Base-by-base conservation (phyloP, 2,888 invertebrate genomes). In the Eustalomyia histrio region DNA sequence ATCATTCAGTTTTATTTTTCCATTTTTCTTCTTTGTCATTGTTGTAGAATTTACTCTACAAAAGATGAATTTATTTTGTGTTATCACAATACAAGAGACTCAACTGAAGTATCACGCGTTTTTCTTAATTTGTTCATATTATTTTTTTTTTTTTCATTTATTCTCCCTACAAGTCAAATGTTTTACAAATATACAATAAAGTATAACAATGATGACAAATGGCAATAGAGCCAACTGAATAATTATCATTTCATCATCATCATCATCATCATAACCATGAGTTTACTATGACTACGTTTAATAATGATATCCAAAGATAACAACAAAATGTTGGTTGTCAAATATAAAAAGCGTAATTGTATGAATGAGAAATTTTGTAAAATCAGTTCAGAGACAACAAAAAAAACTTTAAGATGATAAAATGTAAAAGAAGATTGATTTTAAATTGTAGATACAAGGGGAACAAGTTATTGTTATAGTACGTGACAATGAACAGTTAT, bases 71-170 rank as follows among this genome's bases (percentile, higher is more conserved):
- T 58, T 64, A 17, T 53, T 57, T 68, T 53, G 35, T 57, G 61
- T 53, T 2, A 57, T 8, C 3, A 52, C 57, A 74, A 58, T 24
- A 65, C 47, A 68, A 55, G 61, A 61, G 29, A 43, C 52, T 18
- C 10, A 33, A 55, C 72, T 72, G 33, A 65, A 78, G 72, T 72
- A 78, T 78, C 78, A 78, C 72, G 78, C 55, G 73, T 69, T 74
- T 74, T 79, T 47, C 58, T 64, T 75, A 75, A 80, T 71, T 75
- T 71, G 60, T 58, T 47, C 53, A 53, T 39, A 33, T 16, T 50
- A 47, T 39, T 64, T 35, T 39, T 9, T 10, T 52, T 35, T 64
- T 65, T 52, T 18, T 29, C n/a, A 3, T 47, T 47, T n/a, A n/a
- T n/a, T 47, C 5, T 12, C 14, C 43, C n/a, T 47, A 47, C 21